Base-by-base conservation (phyloP, 2,888 invertebrate species). In the Trachelus tabidus region DNA sequence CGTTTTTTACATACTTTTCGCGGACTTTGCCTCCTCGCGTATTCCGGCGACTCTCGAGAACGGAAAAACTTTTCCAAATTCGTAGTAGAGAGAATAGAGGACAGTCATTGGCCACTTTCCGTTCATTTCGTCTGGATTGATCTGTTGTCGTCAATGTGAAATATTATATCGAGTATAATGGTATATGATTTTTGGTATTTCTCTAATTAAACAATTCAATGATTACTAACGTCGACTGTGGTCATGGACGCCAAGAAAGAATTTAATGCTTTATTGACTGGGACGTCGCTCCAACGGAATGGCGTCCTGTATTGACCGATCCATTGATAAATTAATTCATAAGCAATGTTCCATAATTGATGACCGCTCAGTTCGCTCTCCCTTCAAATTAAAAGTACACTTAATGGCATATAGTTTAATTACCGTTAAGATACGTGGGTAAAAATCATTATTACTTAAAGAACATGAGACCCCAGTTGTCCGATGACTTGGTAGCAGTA, bases 61-160 rank as follows among this genome's bases (percentile, higher is more conserved):
- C 0, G 96, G 96, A 89, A 95, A 95, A 1, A 95, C 92, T 87
- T 96, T 96, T 86, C 96, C 96, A 87, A 95, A 96, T 91, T 96
- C 96, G 86, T 96, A 96, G 88, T 96, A 96, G 4, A 96, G 91
- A 0, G 96, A 96, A 87, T 96, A 96, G 0, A 96, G 91, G 71
- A 95, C 94, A 0, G 96, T 96, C 93, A 96, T 95, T 0, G 96
- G 96, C 94, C 96, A 96, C 88, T 96, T 96, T 79, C 95, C 96
- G 88, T 95, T 95, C 91, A 95, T 94, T 87, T 96, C 96, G 12
- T 93, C 92, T 9, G 95, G 95, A 80, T 94, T 94, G 86, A 96
- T 94, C 96, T 96, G 84, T 12, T 73, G 37, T 73, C 12, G 34
- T 34, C 4, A 34, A 33, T 31, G 34, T 34, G 73, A 35, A 23